These are phyloP conservation scores for Agraylea sexmaculata DNA, from an alignment of 1,140 invertebrate genomes.

Conservation along the genomic window DNA sequence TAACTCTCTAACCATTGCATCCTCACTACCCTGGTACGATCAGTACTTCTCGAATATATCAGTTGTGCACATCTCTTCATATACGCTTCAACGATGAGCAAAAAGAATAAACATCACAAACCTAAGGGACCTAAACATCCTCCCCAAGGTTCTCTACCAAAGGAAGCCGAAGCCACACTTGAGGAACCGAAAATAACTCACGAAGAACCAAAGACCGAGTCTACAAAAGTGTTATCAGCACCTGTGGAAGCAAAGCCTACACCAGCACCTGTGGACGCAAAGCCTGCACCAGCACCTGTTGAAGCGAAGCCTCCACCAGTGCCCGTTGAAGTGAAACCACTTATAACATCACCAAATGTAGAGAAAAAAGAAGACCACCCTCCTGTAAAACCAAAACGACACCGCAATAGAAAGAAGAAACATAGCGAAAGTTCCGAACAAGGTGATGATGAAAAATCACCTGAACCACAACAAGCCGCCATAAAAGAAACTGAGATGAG, in stretches of 20 bases:
- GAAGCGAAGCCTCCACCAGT: not conserved
- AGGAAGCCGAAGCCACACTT: not conserved
- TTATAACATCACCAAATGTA: not conserved
- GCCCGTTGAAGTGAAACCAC: not conserved
- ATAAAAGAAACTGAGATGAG: too few relatives aligned
- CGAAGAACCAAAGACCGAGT: slow-evolving; percentile 2
- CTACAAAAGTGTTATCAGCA: not conserved
- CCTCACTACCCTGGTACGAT: too few relatives aligned
- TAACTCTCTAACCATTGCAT: too few relatives aligned
- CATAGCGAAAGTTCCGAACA: slow-evolving; percentile 2
- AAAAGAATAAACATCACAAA: slow-evolving; percentile 19
- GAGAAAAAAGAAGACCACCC: not conserved
- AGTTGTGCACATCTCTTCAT: too few relatives aligned
- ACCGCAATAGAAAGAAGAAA: slow-evolving; percentile 17
- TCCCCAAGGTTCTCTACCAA: slow-evolving; percentile 8
- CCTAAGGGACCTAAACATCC: slow-evolving; percentile 18
- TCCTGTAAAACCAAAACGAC: slow-evolving; percentile 18
- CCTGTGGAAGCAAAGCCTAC: not conserved
- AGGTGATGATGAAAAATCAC: slow-evolving; percentile 5
- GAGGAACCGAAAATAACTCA: slow-evolving; percentile 6
- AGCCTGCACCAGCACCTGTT: not conserved
- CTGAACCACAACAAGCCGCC: too few relatives aligned
- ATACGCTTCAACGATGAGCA: slow-evolving; percentile 19
- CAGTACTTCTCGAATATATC: too few relatives aligned
- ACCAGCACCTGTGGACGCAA: not conserved